phyloP scores from a whole-genome alignment of 2,797 vertebrate genomes.

The Lerista edwardsae region DNA sequence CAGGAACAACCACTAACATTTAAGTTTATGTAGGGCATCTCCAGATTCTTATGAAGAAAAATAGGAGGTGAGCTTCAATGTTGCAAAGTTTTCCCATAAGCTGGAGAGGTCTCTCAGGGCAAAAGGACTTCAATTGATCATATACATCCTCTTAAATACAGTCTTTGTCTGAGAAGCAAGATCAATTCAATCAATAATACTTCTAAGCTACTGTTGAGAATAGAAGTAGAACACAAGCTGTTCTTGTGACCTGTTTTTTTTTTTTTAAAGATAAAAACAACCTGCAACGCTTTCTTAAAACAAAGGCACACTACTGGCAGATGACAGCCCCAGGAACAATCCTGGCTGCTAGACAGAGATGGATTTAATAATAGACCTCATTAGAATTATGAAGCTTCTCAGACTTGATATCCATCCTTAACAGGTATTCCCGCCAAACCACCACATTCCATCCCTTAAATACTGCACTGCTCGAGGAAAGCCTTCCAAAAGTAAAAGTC shows the following conservation, averaged over 20 bases:
- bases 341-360: background rate
- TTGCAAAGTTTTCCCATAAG: background rate
- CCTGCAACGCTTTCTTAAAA: background rate
- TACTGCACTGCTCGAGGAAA: too few species aligned
- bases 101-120: background rate
- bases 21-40: background rate
- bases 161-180: constrained; percentile 1
- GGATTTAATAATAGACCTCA: constrained; percentile 1
- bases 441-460: background rate
- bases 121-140: constrained; percentile 18
- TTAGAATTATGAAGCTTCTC: background rate
- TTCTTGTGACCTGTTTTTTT: background rate
- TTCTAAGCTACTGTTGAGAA: constrained; percentile 7
- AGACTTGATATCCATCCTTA: background rate
- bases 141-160: constrained; percentile 22
- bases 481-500: background rate
- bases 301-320: constrained; percentile 4
- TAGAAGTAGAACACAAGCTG: constrained; percentile 1
- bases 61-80: background rate
- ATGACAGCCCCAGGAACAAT: background rate
- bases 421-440: background rate
- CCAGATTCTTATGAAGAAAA: background rate
- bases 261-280: background rate
- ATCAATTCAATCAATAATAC: constrained; percentile 16
- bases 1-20: background rate